Base-by-base conservation (phyloP, 2,888 invertebrate genomes). In the Tipula vernalis region DNA sequence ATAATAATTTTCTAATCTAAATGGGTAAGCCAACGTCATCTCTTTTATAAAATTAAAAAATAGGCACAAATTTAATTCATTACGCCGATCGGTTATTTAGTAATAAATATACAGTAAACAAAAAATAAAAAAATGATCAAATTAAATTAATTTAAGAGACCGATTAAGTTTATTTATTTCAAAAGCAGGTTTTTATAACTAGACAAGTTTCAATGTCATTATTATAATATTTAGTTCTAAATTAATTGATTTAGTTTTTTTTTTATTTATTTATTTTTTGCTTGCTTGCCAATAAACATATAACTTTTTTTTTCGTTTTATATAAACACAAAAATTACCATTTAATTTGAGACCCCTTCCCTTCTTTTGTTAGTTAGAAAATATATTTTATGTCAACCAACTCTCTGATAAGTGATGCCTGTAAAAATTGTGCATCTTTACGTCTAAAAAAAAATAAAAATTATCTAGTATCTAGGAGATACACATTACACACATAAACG, bases 141-240 rank as follows among this genome's bases (percentile, higher is more conserved):
- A 71, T 71, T 71, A 71, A 71, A 28, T 71, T 28, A 71, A 71
- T 71, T 71, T 71, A 71, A 71, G 71, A 71, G 71, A 71, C 71
- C 71, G 71, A 71, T 71, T 71, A 71, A 71, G 12, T 71, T 71
- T 71, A 28, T 71, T 71, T 71, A 71, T 71, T 71, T 71, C 71
- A 71, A 71, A 71, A 71, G 28, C 71, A 8, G 28, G 71, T 71
- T 71, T 71, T 71, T 71, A 18, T 71, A 28, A 28, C 28, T 28
- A 71, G 28, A 71, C 71, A 71, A 71, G 71, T 71, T 71, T 71
- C 71, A 71, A 71, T 71, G 71, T 71, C 71, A 71, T 71, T 71
- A 71, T 71, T 71, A 71, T 71, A 71, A 71, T 71, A 71, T 71
- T 71, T 71, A 71, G 71, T 71, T 71, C 71, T 71, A 71, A 71